Evolutionary conservation across 2,797 vertebrate genomes (phyloP).

Genomic region (Acanthopagrus latus): DNA sequence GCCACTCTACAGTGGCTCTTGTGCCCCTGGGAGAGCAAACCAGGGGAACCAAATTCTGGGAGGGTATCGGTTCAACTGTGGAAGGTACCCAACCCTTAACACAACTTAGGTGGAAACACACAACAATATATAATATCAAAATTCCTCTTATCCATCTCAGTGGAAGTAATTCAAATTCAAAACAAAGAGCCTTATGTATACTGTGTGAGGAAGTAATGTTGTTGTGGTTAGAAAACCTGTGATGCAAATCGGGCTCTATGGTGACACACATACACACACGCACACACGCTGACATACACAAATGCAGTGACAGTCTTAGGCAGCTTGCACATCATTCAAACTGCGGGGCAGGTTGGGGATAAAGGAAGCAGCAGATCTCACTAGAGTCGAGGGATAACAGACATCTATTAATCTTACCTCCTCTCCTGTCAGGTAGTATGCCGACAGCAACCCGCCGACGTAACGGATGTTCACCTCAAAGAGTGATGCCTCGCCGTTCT

Average conservation of each 20-base stretch:
- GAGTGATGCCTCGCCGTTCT: conserved; percentile 97
- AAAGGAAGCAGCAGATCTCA: conserved; percentile 65
- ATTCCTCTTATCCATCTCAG: not conserved
- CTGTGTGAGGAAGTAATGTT: not conserved
- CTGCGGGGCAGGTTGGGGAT: conserved; percentile 38
- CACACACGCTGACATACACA: not conserved
- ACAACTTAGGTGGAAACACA: not conserved
- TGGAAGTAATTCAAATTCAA: not conserved
- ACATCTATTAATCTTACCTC: conserved; percentile 89
- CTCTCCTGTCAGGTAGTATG: conserved; percentile 96
- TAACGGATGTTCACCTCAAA: conserved; percentile 99
- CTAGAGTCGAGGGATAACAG: conserved; percentile 58
- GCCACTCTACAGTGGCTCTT: too few species aligned
- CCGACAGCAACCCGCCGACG: conserved; percentile 93
- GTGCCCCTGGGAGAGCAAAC: too few species aligned
- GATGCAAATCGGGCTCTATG: not conserved
- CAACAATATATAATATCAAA: not conserved
- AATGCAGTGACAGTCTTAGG: conserved; percentile 27
- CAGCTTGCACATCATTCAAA: conserved; percentile 67
- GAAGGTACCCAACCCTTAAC: not conserved
- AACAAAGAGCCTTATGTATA: not conserved
- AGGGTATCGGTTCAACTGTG: too few species aligned
- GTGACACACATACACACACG: not conserved
- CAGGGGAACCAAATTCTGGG: too few species aligned
- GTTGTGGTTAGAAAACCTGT: not conserved